Percentiles rank a stretch among this genome's conserved stretches.
phyloP scores from a whole-genome alignment of 2,797 vertebrate genomes.

The Phrynocephalus vlangalii region DNA sequence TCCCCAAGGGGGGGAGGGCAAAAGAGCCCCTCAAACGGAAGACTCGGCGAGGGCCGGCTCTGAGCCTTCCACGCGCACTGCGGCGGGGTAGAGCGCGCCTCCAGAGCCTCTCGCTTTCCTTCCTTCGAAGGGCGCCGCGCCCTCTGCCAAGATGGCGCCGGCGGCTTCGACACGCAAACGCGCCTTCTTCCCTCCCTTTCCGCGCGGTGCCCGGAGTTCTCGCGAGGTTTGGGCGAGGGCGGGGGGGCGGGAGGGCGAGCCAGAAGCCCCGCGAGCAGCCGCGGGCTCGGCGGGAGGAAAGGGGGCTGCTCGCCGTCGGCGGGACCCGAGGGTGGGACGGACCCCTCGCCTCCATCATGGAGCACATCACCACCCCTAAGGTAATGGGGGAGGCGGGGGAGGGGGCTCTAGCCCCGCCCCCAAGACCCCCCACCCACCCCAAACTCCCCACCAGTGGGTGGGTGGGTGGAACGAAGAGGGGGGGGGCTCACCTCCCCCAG shows the following conservation, averaged over 20 bases:
- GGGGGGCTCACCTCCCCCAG: rapidly evolving
- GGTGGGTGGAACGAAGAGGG: neutral
- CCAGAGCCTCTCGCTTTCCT: too few species aligned
- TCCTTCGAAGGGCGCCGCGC: neutral
- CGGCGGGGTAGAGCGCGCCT: neutral
- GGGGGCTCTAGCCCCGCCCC: neutral
- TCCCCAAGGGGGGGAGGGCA: too few species aligned
- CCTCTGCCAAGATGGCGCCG: conserved; percentile 51
- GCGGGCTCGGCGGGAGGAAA: neutral
- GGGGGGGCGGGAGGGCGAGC: neutral
- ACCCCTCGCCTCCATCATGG: conserved; percentile 63
- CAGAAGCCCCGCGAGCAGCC: conserved; percentile 1
- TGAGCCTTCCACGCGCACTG: neutral
- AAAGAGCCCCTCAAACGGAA: too few species aligned
- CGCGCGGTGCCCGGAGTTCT: neutral
- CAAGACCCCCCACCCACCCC: neutral
- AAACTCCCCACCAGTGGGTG: neutral
- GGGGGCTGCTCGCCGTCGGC: neutral
- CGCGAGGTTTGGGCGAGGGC: conserved; percentile 35
- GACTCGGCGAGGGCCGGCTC: neutral
- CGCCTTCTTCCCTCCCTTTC: too few species aligned
- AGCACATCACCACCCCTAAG: conserved; percentile 80
- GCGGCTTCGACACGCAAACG: neutral
- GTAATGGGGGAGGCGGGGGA: conserved; percentile 52
- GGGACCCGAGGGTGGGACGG: neutral